Base-by-base conservation (phyloP, 2,113 vertebrate species). In the Phalacrocorax brasilianus region DNA sequence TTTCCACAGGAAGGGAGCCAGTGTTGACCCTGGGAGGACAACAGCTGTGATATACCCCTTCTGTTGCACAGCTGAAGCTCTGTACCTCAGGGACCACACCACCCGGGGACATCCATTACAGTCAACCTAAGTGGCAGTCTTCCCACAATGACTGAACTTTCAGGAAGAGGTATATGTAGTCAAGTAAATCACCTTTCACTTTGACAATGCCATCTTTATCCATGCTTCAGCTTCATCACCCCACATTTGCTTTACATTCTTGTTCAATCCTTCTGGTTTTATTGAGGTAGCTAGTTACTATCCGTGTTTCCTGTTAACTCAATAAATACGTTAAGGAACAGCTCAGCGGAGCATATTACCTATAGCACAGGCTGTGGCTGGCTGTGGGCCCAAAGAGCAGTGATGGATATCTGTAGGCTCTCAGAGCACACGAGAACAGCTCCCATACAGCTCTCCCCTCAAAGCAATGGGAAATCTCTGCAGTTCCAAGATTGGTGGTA, bases 401-500 rank as follows among this genome's bases (percentile, higher is more conserved):
- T 0, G 19, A 33, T 16, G 12, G 27, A 3, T n/a, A 14, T 14
- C 35, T 67, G 52, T 65, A 33, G 40, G 33, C 11, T 74, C 24
- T 19, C 26, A 44, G 18, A 40, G 7, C 66, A 55, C 5, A 28
- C 0, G 5, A 55, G 32, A 77, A n/a, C 35, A 71, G 16, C 10
- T 66, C 58, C 65, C 12, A 5, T 11, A 27, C 9, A 72, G 11
- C 30, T 76, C 1, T 65, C 5, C 4, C 5, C 9, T 30, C 52
- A 56, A 23, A 80, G 45, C 33, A 35, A 23, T 8, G 35, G 32
- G 40, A 66, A 70, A 77, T 52, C 28, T 47, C 59, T 67, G 44
- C 53, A 80, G 8, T 42, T 15, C 12, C 88, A 80, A 28, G 33
- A 35, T 65, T 0, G 0, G 30, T 11, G 58, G 19, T 14, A 13